Evolutionary conservation across 2,113 vertebrate genomes (phyloP).

Genomic region (Lagopus leucura): DNA sequence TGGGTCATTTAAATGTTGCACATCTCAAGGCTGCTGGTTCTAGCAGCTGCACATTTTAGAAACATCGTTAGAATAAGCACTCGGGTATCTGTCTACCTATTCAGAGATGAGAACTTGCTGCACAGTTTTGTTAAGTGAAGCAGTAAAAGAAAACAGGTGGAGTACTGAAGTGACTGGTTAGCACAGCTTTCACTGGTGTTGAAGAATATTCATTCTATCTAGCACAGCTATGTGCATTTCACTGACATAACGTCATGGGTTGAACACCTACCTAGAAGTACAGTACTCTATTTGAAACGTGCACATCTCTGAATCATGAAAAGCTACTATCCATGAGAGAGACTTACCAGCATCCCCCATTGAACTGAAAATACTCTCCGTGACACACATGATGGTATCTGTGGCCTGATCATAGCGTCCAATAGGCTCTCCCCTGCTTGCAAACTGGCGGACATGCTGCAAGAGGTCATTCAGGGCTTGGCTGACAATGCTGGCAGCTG

Average conservation of each 20-base stretch:
- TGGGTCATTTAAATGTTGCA: neutral
- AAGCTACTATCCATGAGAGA: neutral
- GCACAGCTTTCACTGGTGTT: neutral
- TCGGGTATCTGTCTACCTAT: neutral
- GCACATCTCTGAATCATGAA: fast-evolving
- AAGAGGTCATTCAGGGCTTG: slow-evolving; percentile 94
- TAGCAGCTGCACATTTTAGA: neutral
- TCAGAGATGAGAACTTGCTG: neutral
- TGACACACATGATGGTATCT: slow-evolving; percentile 98
- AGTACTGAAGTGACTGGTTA: neutral
- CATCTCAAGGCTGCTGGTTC: neutral
- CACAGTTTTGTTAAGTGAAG: neutral
- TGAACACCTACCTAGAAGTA: neutral
- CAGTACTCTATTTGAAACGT: neutral
- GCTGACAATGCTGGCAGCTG: slow-evolving; percentile 90
- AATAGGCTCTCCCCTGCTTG: slow-evolving; percentile 94
- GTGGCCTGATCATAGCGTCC: slow-evolving; percentile 99
- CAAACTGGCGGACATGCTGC: slow-evolving; percentile 95
- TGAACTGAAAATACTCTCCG: slow-evolving; percentile 98
- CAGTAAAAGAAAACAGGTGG: neutral
- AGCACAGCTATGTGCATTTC: fast-evolving
- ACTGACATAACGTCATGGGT: neutral
- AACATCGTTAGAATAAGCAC: fast-evolving
- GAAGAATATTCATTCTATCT: neutral
- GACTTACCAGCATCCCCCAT: slow-evolving; percentile 98